Evolutionary conservation across 2,113 vertebrate genomes (phyloP).

Genomic region (Siphamia tubifer): DNA sequence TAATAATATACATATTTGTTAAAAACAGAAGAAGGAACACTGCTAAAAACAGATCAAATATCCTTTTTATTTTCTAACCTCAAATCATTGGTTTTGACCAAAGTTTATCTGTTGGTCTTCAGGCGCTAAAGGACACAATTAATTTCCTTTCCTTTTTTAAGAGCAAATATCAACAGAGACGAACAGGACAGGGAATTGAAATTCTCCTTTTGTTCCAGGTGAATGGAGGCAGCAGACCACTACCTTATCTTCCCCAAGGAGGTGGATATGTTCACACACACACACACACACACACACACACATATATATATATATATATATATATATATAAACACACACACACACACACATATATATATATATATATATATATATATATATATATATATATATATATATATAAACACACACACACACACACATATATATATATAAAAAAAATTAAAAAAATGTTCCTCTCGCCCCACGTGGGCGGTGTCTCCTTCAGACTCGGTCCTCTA

Average conservation of each 20-base stretch:
- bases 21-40: too few species aligned
- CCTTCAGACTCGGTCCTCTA: too few species aligned
- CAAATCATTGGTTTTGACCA: background rate
- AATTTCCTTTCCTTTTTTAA: conserved; percentile 14
- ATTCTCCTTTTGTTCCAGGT: conserved; percentile 16
- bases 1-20: too few species aligned
- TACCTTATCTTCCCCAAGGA: conserved; percentile 4
- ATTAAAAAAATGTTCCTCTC: too few species aligned
- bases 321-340: background rate
- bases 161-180: background rate
- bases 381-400: too few species aligned
- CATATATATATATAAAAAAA: too few species aligned
- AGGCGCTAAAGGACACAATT: background rate
- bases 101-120: background rate
- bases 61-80: background rate
- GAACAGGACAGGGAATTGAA: background rate
- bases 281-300: too few species aligned
- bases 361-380: background rate
- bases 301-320: background rate
- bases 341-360: background rate
- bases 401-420: too few species aligned
- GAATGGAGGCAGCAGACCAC: background rate
- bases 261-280: background rate
- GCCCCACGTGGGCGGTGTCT: too few species aligned
- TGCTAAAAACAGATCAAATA: conserved; percentile 10